Evolutionary conservation across 2,797 vertebrate genomes (phyloP).

Genomic region (Notoglanidium macrostoma): DNA sequence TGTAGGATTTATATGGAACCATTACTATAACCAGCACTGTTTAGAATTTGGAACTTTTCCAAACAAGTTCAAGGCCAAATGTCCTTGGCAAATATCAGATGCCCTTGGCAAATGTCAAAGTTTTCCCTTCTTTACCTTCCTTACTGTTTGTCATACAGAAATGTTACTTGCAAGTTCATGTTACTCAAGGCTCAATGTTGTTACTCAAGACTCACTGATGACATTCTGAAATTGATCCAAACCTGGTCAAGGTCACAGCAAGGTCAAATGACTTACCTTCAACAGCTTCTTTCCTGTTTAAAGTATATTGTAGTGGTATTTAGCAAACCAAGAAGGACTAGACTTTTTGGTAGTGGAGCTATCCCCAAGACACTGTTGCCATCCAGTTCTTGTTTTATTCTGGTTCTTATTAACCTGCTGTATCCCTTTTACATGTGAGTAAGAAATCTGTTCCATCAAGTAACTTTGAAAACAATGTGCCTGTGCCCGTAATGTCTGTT

Average conservation of each 20-base stretch:
- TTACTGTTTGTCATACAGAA: not conserved
- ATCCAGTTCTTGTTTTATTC: not conserved
- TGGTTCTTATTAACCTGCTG: not conserved
- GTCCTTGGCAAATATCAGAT: conserved; percentile 38
- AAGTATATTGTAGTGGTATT: not conserved
- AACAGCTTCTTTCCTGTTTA: not conserved
- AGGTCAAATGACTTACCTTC: not conserved
- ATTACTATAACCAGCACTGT: not conserved
- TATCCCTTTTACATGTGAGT: not conserved
- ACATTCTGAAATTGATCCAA: not conserved
- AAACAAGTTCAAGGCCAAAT: not conserved
- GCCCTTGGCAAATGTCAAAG: conserved; percentile 29
- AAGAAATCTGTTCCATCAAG: not conserved
- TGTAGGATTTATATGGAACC: not conserved
- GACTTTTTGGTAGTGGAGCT: not conserved
- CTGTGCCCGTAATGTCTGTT: conserved; percentile 1
- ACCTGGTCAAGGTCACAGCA: not conserved
- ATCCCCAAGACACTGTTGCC: not conserved
- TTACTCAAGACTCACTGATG: not conserved
- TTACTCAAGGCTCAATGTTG: no score
- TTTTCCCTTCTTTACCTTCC: conserved; percentile 17
- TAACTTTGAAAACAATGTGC: conserved; percentile 26
- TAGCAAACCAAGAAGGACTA: not conserved
- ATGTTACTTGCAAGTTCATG: not conserved
- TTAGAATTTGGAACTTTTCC: not conserved